Conservation (phyloP, 2,113 vertebrate species). For the Ciconia stormi region DNA sequence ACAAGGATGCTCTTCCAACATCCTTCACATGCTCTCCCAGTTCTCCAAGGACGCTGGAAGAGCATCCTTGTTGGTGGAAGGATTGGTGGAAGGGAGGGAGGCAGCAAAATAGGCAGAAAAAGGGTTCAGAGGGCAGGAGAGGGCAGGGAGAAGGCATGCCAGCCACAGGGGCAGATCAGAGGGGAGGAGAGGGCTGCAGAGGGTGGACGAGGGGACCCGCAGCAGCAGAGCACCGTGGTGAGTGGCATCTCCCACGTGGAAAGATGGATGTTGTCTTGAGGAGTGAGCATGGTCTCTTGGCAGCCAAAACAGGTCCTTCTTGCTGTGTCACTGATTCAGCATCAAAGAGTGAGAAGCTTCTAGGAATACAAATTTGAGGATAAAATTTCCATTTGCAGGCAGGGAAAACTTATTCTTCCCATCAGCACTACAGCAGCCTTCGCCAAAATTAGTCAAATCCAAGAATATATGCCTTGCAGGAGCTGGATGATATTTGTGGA, state of each 20-base stretch:
- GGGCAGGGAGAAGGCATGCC: neutral
- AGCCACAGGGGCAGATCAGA: neutral
- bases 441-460: neutral
- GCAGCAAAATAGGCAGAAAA: neutral
- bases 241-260: rapidly evolving
- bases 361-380: neutral
- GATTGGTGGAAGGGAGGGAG: neutral
- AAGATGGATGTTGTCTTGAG: neutral
- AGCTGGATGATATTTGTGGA: neutral
- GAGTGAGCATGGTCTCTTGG: neutral
- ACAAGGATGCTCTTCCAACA: neutral
- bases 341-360: neutral
- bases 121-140: neutral
- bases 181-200: neutral
- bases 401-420: neutral
- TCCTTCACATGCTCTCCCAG: neutral
- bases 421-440: neutral
- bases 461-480: neutral
- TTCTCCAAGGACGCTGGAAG: neutral
- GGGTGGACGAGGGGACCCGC: rapidly evolving
- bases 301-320: neutral
- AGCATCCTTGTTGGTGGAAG: neutral
- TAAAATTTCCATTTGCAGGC: neutral
- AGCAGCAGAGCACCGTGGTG: neutral
- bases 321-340: neutral